These are phyloP conservation scores for Cenopis cana DNA, from an alignment of 2,888 invertebrate species.

Conservation along the genomic window DNA sequence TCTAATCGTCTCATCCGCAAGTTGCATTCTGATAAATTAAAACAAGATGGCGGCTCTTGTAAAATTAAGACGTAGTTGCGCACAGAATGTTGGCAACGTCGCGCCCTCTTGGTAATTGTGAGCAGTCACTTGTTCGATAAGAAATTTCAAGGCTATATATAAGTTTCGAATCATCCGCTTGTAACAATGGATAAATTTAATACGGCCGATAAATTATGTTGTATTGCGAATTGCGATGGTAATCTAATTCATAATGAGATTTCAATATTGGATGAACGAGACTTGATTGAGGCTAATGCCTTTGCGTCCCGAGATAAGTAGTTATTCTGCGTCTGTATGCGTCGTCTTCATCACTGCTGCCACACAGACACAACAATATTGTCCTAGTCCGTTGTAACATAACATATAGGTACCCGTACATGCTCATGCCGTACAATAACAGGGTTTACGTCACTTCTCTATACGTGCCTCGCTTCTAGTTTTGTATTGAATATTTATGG, in stretches of 20 bases:
- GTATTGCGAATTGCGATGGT: constrained; percentile 46
- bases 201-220: constrained; percentile 52
- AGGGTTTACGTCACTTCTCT: constrained; percentile 49
- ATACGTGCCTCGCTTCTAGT: constrained; percentile 45
- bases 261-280: constrained; percentile 46
- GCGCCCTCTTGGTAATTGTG: constrained; percentile 65
- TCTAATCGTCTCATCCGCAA: constrained; percentile 54
- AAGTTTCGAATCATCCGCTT: constrained; percentile 68
- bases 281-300: constrained; percentile 62
- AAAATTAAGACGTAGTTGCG: constrained; percentile 80
- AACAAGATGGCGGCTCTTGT: constrained; percentile 78
- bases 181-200: constrained; percentile 74
- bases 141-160: constrained; percentile 81
- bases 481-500: constrained; percentile 50
- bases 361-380: constrained; percentile 50
- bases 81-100: constrained; percentile 80
- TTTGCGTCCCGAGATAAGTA: constrained; percentile 42
- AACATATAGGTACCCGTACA: constrained; percentile 15
- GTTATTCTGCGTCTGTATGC: constrained; percentile 46
- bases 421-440: constrained; percentile 41
- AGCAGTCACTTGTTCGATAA: constrained; percentile 79
- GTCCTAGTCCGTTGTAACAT: constrained; percentile 41
- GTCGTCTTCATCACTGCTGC: constrained; percentile 48
- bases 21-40: constrained; percentile 68
- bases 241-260: constrained; percentile 41